Evolutionary conservation across 53 echinoderm and acorn worm species (phyloP).

Genomic region (Zoroaster sp.): DNA sequence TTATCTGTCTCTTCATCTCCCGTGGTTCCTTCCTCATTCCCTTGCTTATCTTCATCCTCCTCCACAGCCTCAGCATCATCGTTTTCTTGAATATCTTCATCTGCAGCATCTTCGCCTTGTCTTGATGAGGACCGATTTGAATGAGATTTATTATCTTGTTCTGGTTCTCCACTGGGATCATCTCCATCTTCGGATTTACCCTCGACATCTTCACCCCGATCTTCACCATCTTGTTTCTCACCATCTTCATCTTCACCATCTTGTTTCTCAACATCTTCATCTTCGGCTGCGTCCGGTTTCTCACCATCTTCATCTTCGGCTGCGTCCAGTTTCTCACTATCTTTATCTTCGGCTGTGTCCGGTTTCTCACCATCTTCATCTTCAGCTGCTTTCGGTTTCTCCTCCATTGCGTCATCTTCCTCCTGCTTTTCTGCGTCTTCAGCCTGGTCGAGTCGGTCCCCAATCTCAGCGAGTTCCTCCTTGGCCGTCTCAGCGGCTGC

Average conservation of each 20-base stretch:
- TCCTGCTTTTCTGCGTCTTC: constrained; percentile 63
- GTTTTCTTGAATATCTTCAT: constrained; percentile 1
- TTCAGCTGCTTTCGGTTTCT: constrained; percentile 31
- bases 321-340: background rate
- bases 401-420: constrained; percentile 40
- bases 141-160: background rate
- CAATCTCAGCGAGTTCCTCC: constrained; percentile 38
- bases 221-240: constrained; percentile 2
- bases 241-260: no score
- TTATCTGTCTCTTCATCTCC: background rate
- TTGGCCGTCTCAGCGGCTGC: constrained; percentile 64
- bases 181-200: background rate
- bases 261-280: background rate
- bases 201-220: background rate
- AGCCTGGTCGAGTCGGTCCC: constrained; percentile 40
- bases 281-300: background rate
- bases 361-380: background rate
- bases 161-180: background rate
- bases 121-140: background rate
- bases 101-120: background rate
- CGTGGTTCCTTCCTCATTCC: background rate
- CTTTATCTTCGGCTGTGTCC: background rate
- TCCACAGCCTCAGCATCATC: constrained; percentile 15
- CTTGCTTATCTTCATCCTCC: background rate
- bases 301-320: background rate